Evolutionary conservation across 2,888 invertebrate species (phyloP), one percentile per base, ranked within the genome.

Genomic region (Dascillus cervinus): DNA sequence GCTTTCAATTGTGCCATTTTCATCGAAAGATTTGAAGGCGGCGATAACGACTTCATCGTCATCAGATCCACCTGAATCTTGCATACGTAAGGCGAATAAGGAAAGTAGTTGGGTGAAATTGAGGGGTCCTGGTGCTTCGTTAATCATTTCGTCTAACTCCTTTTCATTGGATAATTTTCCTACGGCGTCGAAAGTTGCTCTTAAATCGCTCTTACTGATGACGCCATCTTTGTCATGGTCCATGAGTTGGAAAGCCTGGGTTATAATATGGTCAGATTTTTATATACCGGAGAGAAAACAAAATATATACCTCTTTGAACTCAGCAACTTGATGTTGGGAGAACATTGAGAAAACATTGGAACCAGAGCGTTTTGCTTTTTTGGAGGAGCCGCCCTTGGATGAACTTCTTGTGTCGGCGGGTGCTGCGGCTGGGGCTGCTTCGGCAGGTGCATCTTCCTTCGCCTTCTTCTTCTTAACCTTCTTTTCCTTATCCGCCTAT

Each of bases 341-440:
- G 82, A 94, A 92, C 85, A 91, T 90, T 63, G 91, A 90, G 79
- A 92, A 92, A 66, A 92, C 91, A 72, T 89, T 91, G 74, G 90
- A 90, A 56, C 91, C 91, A 64, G 86, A 79, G 65, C 89, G 81
- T 71, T 90, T 90, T 56, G 84, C 84, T 65, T 75, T 79, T 65
- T 79, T 80, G 54, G 77, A 76, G 67, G 85, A 86, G 53, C 88
- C 84, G 53, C 87, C 82, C 57, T 86, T 84, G 47, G 85, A 84
- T 55, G 81, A 79, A 61, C 86, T 75, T 51, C 77, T 71, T 53
- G 79, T 75, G 49, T 79, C 72, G 33, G 75, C 71, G 52, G 83
- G 77, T 45, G 79, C 77, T 29, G 82, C 74, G 47, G 75, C 76
- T 47, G 80, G 73, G 39, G 81, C 79, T 47, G 81, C 77, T 52